phyloP scores from a whole-genome alignment of 2,113 vertebrate genomes.

The Piaya cayana region DNA sequence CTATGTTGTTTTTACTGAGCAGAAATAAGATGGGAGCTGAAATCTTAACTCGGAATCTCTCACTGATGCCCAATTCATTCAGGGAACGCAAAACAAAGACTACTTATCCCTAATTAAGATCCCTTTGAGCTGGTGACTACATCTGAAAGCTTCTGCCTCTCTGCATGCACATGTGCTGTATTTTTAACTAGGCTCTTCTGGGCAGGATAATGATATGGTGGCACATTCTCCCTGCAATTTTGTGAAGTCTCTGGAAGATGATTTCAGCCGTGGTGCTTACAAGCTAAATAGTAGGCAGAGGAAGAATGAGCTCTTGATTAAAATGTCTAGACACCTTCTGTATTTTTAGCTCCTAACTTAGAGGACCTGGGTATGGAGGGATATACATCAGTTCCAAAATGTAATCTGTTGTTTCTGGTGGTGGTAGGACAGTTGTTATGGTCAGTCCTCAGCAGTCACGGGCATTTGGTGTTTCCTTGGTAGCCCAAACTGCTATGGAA shows the following conservation, averaged over 20 bases:
- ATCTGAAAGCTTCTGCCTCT: background rate
- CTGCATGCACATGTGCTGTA: background rate
- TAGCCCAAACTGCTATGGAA: background rate
- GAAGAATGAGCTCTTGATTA: conserved; percentile 45
- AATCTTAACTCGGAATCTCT: background rate
- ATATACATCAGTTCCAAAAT: background rate
- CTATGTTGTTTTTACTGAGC: background rate
- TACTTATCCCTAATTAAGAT: background rate
- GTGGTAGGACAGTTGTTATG: background rate
- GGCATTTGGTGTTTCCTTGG: background rate
- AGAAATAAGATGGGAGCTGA: background rate
- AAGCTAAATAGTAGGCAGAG: background rate
- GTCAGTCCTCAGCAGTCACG: background rate
- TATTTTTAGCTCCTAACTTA: background rate
- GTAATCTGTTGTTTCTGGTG: background rate
- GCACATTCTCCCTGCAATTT: conserved; percentile 50
- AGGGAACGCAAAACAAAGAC: background rate
- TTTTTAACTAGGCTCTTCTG: conserved; percentile 30
- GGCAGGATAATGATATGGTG: conserved; percentile 25
- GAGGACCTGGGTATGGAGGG: background rate
- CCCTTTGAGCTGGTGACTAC: background rate
- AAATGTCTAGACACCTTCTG: conserved; percentile 1
- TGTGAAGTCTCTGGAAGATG: background rate
- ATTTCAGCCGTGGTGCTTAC: conserved; percentile 17
- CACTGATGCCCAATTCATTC: background rate